Percentiles rank a stretch among this genome's conserved stretches.
These are phyloP conservation scores for Protonemura montana DNA, from an alignment of 2,888 invertebrate species.

Conservation along the genomic window DNA sequence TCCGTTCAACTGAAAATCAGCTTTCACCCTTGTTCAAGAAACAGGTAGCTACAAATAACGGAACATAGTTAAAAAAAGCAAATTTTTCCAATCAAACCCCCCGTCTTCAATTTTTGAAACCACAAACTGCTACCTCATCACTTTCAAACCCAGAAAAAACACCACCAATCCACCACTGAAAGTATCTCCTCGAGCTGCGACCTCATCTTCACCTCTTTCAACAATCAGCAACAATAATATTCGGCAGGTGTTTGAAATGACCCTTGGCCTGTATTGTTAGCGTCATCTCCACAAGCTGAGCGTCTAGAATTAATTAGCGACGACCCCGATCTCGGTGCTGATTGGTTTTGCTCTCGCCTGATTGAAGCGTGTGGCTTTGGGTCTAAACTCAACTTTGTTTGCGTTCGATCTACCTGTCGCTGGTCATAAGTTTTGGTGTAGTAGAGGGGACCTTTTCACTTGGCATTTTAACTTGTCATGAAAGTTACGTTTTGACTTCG, in stretches of 20 bases:
- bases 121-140: no score
- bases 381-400: no score
- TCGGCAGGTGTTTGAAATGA: not conserved
- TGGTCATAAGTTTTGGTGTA: not conserved
- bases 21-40: no score
- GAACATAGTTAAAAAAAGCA: no score
- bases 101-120: no score
- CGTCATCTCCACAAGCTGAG: not conserved
- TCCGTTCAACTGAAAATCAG: no score
- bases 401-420: not conserved
- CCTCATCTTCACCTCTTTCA: not conserved
- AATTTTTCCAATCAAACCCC: no score
- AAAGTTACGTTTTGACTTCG: not conserved
- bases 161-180: no score
- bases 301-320: not conserved
- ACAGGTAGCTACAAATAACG: no score
- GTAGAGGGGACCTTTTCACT: not conserved
- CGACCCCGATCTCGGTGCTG: not conserved
- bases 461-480: not conserved
- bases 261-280: not conserved
- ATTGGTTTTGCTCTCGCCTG: no score
- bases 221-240: not conserved
- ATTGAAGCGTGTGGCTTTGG: no score
- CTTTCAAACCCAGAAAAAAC: no score
- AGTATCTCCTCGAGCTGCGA: not conserved